phyloP scores from a whole-genome alignment of 1,140 invertebrate genomes.

The Paraescarpia echinospica region DNA sequence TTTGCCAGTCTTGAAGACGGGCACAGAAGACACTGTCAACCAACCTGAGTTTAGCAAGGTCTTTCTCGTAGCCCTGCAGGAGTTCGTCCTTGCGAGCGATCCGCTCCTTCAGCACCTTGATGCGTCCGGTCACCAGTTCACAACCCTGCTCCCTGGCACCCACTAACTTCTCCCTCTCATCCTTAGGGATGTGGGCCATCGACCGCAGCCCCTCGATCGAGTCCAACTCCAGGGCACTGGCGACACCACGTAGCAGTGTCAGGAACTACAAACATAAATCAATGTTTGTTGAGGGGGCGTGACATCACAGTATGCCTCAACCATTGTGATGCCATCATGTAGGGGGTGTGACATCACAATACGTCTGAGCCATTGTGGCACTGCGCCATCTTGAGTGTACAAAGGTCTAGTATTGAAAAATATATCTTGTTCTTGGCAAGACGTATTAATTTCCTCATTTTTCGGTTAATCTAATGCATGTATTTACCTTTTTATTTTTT shows the following conservation, averaged over 20 bases:
- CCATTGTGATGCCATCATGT: neutral
- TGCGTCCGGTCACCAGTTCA: slow-evolving; percentile 41
- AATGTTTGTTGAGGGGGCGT: neutral
- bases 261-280: slow-evolving; percentile 42
- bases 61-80: slow-evolving; percentile 54
- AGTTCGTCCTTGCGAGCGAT: slow-evolving; percentile 55
- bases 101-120: slow-evolving; percentile 47
- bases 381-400: no score
- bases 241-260: slow-evolving; percentile 43
- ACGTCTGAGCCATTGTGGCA: no score
- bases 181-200: slow-evolving; percentile 53
- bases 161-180: slow-evolving; percentile 49
- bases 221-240: slow-evolving; percentile 47
- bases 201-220: slow-evolving; percentile 45
- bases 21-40: neutral
- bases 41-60: slow-evolving; percentile 53
- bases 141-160: slow-evolving; percentile 42
- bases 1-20: no score
- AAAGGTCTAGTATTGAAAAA: no score
- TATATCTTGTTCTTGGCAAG: no score
- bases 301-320: neutral
- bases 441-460: no score
- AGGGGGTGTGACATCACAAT: no score
- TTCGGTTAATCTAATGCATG: no score
- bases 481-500: no score